These are phyloP conservation scores for Drosophila setifemur DNA, from an alignment of 1,140 invertebrate genomes.

Conservation along the genomic window DNA sequence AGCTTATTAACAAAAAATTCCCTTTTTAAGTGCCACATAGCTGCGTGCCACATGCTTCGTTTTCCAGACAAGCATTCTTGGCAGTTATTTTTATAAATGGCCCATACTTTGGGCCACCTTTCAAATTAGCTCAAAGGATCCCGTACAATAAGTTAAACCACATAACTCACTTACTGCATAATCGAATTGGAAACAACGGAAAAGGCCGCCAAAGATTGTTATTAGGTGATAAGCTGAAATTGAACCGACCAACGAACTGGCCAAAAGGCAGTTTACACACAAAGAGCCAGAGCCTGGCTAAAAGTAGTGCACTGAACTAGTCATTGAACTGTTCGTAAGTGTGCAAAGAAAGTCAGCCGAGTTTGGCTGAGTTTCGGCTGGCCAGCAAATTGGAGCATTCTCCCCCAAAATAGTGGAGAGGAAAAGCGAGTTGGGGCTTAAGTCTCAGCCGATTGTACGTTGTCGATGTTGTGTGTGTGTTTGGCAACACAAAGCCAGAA, in stretches of 20 bases:
- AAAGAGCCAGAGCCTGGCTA: neutral
- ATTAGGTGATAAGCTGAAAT: conserved; percentile 1
- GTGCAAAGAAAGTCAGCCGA: conserved; percentile 1
- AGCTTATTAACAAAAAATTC: too few species aligned
- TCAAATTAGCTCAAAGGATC: neutral
- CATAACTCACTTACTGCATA: neutral
- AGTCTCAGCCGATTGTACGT: conserved; percentile 14
- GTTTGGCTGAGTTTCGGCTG: neutral
- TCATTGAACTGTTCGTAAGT: neutral
- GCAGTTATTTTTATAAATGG: neutral
- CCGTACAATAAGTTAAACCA: neutral
- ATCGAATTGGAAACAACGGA: neutral
- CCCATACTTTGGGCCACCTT: neutral
- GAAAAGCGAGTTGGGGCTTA: conserved; percentile 6
- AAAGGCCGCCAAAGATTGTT: conserved; percentile 5
- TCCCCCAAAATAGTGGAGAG: conserved; percentile 16
- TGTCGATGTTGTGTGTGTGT: conserved; percentile 24
- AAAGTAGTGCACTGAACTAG: too few species aligned
- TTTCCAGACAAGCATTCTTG: conserved; percentile 7
- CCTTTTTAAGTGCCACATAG: too few species aligned
- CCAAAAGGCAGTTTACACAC: neutral
- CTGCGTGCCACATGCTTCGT: too few species aligned
- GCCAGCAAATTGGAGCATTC: conserved; percentile 34
- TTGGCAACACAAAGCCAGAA: conserved; percentile 10
- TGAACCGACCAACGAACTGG: neutral